phyloP scores from a whole-genome alignment of 2,888 invertebrate species.

The Holacanthella duospinosa region DNA sequence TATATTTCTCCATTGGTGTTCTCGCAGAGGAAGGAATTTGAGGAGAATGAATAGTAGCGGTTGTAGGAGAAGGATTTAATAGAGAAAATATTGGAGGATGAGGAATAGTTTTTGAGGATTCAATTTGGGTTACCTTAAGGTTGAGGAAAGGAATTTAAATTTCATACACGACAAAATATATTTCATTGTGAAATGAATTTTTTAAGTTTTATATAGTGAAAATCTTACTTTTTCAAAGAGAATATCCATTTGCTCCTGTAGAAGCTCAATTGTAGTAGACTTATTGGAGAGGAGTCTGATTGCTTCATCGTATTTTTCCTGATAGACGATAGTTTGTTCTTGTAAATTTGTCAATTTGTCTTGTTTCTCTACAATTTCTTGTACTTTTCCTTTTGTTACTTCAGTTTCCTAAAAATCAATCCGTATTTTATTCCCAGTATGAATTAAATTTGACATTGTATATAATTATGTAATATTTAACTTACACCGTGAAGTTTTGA shows the following conservation, averaged over 20 bases:
- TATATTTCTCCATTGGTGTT: background rate
- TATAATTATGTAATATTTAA: background rate
- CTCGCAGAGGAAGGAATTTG: background rate
- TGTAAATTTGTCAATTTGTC: slow-evolving; percentile 24
- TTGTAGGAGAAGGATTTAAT: background rate
- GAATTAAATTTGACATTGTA: background rate
- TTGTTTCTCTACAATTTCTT: slow-evolving; percentile 30
- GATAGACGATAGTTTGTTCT: slow-evolving; percentile 29
- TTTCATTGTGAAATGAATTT: too few relatives aligned
- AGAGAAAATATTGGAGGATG: too few relatives aligned
- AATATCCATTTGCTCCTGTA: slow-evolving; percentile 31
- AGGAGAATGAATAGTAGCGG: background rate
- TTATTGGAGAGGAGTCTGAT: slow-evolving; percentile 26
- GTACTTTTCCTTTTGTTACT: slow-evolving; percentile 17
- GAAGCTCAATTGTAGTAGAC: slow-evolving; percentile 25
- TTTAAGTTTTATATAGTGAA: too few relatives aligned
- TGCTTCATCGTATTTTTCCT: slow-evolving; percentile 26
- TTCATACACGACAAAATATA: too few relatives aligned
- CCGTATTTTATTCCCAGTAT: too few relatives aligned
- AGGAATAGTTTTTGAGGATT: background rate
- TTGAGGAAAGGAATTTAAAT: background rate
- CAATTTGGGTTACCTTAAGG: slow-evolving; percentile 3
- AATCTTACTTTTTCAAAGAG: slow-evolving; percentile 28
- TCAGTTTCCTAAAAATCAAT: slow-evolving; percentile 12
- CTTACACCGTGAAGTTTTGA: slow-evolving; percentile 27